Conservation (phyloP, 1,140 invertebrate genomes). For the Meteorus sp. region DNA sequence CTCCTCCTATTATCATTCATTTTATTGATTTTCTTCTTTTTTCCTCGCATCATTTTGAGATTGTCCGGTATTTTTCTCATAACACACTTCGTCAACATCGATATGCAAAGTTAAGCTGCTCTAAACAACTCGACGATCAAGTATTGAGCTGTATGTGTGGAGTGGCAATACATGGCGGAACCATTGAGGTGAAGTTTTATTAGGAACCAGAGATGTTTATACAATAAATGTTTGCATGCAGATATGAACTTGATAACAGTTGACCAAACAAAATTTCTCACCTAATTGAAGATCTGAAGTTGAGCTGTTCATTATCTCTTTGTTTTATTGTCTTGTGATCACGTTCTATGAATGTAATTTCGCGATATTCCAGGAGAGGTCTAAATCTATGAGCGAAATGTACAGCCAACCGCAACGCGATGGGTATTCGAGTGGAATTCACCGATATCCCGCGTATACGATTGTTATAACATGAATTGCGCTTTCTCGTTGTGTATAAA, state of each 20-base stretch:
- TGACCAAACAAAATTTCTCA: slow-evolving; percentile 26
- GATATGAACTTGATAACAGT: slow-evolving; percentile 6
- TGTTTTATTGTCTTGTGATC: slow-evolving; percentile 27
- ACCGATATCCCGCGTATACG: slow-evolving; percentile 25
- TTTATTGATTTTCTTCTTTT: too few species aligned
- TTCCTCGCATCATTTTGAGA: neutral
- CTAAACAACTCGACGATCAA: neutral
- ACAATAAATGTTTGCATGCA: too few species aligned
- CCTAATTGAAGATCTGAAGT: slow-evolving; percentile 18
- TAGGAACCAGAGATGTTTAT: too few species aligned
- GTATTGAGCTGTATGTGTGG: too few species aligned
- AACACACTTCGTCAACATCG: neutral
- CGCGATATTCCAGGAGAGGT: slow-evolving; percentile 24
- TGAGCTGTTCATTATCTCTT: slow-evolving; percentile 23
- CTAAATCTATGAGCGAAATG: slow-evolving; percentile 25
- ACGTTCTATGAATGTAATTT: slow-evolving; percentile 27
- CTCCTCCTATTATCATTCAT: neutral
- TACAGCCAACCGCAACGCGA: slow-evolving; percentile 1
- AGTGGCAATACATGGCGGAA: too few species aligned
- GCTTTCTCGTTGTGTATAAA: too few species aligned
- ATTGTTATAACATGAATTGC: too few species aligned
- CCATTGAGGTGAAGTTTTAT: too few species aligned
- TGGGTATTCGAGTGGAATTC: slow-evolving; percentile 29
- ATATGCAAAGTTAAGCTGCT: neutral
- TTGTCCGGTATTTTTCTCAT: neutral